A percentile compares a stretch with the other conserved stretches of the same genome.
Evolutionary conservation across 2,113 vertebrate species (phyloP).

Genomic region (Nannobrachium achirus): DNA sequence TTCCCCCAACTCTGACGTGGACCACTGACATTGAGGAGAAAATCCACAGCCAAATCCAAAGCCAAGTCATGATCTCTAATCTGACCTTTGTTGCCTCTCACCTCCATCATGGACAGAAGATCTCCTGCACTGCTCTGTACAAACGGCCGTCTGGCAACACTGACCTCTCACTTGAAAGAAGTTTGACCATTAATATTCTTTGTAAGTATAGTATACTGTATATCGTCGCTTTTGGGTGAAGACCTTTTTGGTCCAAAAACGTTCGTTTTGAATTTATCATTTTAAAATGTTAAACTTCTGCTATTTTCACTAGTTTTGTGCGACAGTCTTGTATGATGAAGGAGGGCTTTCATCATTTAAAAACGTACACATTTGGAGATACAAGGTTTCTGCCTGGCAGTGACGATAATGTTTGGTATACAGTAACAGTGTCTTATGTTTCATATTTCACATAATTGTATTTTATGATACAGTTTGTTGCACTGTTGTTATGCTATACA

Average conservation of each 20-base stretch:
- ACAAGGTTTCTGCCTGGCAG: too few species aligned
- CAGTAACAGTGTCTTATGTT: not conserved
- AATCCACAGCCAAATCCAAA: not conserved
- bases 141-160: conserved; percentile 31
- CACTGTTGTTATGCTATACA: too few species aligned
- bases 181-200: conserved; percentile 47
- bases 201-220: conserved; percentile 49
- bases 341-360: too few species aligned
- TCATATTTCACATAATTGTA: not conserved
- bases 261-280: too few species aligned
- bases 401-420: not conserved
- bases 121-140: conserved; percentile 58
- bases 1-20: conserved; percentile 67
- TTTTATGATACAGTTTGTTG: too few species aligned
- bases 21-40: conserved; percentile 43
- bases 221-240: too few species aligned
- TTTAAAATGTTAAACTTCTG: too few species aligned
- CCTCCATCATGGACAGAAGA: conserved; percentile 54
- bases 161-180: conserved; percentile 25
- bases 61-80: conserved; percentile 30
- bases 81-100: conserved; percentile 64
- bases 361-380: too few species aligned
- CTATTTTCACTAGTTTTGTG: too few species aligned
- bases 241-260: too few species aligned
- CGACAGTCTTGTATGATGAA: too few species aligned